A percentile compares a stretch with the other conserved stretches of the same genome.
These are phyloP conservation scores for Mercenaria mercenaria DNA, from an alignment of 1,140 invertebrate genomes.

Conservation along the genomic window DNA sequence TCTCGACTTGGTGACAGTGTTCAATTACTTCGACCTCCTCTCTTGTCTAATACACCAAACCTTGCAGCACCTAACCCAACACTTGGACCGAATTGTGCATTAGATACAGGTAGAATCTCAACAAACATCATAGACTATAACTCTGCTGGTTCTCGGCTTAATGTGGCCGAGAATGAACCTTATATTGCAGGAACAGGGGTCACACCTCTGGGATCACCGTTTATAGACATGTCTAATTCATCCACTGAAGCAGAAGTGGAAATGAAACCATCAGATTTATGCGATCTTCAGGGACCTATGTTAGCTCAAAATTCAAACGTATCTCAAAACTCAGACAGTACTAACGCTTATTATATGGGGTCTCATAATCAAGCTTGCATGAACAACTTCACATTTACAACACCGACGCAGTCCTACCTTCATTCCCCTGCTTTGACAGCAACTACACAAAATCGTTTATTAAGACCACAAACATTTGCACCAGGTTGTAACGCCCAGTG, in stretches of 20 bases:
- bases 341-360: neutral
- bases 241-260: neutral
- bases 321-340: neutral
- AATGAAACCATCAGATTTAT: neutral
- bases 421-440: constrained; percentile 24
- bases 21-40: neutral
- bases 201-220: neutral
- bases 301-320: neutral
- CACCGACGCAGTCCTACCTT: constrained; percentile 21
- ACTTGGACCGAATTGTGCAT: neutral
- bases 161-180: neutral
- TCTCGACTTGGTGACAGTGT: neutral
- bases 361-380: neutral
- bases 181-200: neutral
- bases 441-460: neutral
- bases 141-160: neutral
- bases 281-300: neutral
- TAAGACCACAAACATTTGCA: constrained; percentile 11
- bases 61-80: neutral
- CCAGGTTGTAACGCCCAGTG: constrained; percentile 22
- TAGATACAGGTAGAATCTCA: neutral
- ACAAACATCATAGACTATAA: neutral
- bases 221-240: neutral
- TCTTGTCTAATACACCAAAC: neutral
- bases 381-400: constrained; percentile 33